Conservation (phyloP, 1,140 invertebrate genomes). For the Pseudobourletiella spinata region DNA sequence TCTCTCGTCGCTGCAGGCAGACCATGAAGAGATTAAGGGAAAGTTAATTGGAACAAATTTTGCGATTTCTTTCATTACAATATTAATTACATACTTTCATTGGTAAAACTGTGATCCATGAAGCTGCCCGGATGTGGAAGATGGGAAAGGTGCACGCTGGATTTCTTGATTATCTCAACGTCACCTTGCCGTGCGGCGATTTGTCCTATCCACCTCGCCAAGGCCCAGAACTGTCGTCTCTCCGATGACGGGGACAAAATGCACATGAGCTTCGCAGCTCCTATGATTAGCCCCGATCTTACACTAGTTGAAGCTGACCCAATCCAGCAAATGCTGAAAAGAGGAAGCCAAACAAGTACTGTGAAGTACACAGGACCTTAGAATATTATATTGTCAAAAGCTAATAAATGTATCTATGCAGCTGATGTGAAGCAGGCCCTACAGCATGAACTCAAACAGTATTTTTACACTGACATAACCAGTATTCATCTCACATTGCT, state of each 20-base stretch:
- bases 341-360: neutral
- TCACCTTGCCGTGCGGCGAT: neutral
- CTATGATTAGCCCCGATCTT: neutral
- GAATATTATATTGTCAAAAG: slow-evolving; percentile 1
- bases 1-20: neutral
- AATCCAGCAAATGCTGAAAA: neutral
- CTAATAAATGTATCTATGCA: neutral
- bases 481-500: too few relatives aligned
- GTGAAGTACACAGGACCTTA: slow-evolving; percentile 2
- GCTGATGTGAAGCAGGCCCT: neutral
- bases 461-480: too few relatives aligned
- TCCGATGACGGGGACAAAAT: neutral
- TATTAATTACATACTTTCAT: neutral
- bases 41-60: neutral
- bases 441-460: neutral
- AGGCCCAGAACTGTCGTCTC: neutral
- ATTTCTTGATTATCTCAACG: slow-evolving; percentile 9
- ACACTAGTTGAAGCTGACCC: slow-evolving; percentile 5
- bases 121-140: neutral
- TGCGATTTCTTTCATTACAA: neutral
- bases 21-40: neutral
- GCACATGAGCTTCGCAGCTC: neutral
- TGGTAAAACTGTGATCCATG: neutral
- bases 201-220: neutral
- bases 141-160: neutral